These are phyloP conservation scores for Corvus hawaiiensis DNA, from an alignment of 2,113 vertebrate species.

Conservation along the genomic window DNA sequence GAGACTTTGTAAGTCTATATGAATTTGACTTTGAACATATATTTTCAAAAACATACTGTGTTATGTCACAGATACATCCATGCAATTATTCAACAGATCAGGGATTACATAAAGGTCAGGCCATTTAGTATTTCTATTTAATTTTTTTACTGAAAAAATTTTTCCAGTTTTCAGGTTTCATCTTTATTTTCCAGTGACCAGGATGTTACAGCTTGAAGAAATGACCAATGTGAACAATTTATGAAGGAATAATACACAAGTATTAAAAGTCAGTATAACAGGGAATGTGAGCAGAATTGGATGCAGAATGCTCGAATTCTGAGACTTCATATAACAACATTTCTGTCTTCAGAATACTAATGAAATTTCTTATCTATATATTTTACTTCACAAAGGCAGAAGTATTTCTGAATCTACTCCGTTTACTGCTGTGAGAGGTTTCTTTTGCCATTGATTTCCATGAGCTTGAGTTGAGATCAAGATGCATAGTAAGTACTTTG, in stretches of 20 bases:
- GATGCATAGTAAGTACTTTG: neutral
- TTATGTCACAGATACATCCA: neutral
- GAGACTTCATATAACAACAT: neutral
- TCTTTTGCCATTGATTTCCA: neutral
- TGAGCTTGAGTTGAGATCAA: neutral
- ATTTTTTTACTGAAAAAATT: neutral
- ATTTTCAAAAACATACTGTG: neutral
- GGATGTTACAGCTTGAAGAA: neutral
- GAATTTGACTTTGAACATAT: neutral
- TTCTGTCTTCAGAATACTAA: neutral
- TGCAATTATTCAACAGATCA: neutral
- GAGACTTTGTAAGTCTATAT: neutral
- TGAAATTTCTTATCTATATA: neutral
- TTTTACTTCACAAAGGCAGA: neutral
- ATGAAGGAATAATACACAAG: neutral
- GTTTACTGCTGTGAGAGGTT: neutral
- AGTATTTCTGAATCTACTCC: neutral
- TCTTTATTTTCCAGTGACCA: neutral
- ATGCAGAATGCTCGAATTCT: neutral
- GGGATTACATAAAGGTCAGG: neutral
- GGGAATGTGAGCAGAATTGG: neutral
- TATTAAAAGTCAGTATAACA: neutral
- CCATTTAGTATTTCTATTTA: neutral
- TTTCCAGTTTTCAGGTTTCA: neutral
- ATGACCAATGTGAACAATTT: neutral